phyloP scores from a whole-genome alignment of 2,888 invertebrate species.

The Tubiluchus corallicola region DNA sequence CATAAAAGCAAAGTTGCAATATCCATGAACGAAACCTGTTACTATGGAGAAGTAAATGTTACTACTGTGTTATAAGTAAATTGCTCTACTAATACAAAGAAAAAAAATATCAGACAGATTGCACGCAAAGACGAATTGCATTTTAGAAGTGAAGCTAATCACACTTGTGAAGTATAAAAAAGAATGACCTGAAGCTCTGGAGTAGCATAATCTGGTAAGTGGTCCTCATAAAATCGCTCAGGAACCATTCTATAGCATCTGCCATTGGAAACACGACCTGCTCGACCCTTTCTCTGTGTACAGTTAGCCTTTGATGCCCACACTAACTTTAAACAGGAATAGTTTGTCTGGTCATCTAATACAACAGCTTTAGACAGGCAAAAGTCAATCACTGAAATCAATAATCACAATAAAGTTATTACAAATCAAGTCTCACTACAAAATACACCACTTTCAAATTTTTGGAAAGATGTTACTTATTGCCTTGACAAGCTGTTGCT shows the following conservation, averaged over 20 bases:
- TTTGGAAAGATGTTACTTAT: no score
- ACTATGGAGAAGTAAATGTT: no score
- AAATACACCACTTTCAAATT: no score
- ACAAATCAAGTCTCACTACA: background rate
- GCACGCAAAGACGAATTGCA: no score
- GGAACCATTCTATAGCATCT: slow-evolving; percentile 50
- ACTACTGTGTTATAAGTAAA: no score
- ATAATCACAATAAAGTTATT: slow-evolving; percentile 9
- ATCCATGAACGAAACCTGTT: no score
- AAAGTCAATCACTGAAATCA: slow-evolving; percentile 64
- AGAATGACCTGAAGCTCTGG: slow-evolving; percentile 30
- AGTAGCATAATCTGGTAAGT: slow-evolving; percentile 23
- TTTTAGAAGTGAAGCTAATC: slow-evolving; percentile 9
- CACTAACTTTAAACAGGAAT: slow-evolving; percentile 49
- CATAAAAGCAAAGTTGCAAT: no score
- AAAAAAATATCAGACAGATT: no score
- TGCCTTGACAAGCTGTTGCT: no score
- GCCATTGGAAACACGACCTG: slow-evolving; percentile 59
- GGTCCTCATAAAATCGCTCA: slow-evolving; percentile 21
- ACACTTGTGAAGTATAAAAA: slow-evolving; percentile 9
- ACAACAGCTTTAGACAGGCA: slow-evolving; percentile 67
- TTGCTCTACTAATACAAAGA: no score
- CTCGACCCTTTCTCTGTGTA: slow-evolving; percentile 47
- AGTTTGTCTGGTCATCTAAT: slow-evolving; percentile 55
- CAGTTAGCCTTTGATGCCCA: slow-evolving; percentile 85